Evolutionary conservation across 2,888 invertebrate genomes (phyloP).

Genomic region (Chromoteleia sp.): DNA sequence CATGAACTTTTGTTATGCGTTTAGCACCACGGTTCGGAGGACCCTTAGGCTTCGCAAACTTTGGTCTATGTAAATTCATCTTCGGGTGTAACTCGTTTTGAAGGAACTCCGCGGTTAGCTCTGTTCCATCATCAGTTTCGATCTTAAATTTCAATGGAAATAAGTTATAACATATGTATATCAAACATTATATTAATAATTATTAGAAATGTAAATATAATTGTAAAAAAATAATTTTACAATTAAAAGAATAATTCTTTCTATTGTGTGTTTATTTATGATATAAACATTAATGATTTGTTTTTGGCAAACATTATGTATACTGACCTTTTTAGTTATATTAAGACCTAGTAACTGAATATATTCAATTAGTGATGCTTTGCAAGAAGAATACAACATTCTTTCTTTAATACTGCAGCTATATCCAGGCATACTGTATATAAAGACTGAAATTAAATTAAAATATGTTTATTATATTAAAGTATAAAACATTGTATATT

Average conservation of each 20-base stretch:
- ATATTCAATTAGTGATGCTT: slow-evolving; percentile 94
- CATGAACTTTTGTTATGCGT: slow-evolving; percentile 90
- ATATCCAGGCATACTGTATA: slow-evolving; percentile 99
- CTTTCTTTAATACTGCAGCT: slow-evolving; percentile 97
- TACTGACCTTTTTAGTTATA: slow-evolving; percentile 93
- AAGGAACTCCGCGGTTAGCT: slow-evolving; percentile 95
- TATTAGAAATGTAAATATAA: neutral
- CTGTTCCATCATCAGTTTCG: slow-evolving; percentile 90
- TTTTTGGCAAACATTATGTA: neutral
- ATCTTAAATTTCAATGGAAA: slow-evolving; percentile 18
- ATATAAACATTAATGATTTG: no score
- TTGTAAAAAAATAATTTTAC: slow-evolving; percentile 4
- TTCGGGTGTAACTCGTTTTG: slow-evolving; percentile 98
- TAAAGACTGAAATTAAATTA: slow-evolving; percentile 92
- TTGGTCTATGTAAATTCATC: slow-evolving; percentile 93
- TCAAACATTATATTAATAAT: neutral
- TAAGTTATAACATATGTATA: neutral
- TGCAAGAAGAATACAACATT: slow-evolving; percentile 99
- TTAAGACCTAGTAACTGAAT: slow-evolving; percentile 92
- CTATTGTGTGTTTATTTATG: no score
- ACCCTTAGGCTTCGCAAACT: slow-evolving; percentile 98
- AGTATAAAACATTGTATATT: neutral
- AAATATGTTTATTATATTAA: neutral
- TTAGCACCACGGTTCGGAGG: slow-evolving; percentile 97
- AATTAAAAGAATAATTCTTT: neutral